phyloP scores from a whole-genome alignment of 2,113 vertebrate genomes.

The Petrocephalus microphthalmus region DNA sequence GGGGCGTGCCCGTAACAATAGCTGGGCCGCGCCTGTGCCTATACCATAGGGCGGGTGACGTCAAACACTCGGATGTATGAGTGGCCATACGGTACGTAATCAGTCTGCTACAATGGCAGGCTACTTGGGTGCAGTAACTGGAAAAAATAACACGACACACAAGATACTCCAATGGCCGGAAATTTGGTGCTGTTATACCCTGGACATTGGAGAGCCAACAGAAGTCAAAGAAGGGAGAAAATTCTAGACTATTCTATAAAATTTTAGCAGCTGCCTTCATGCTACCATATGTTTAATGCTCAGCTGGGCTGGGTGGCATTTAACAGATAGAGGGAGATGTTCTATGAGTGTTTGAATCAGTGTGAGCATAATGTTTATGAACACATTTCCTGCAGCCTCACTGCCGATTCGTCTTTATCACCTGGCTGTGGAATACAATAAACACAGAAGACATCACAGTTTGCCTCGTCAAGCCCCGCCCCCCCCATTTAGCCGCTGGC shows the following conservation, averaged over 20 bases:
- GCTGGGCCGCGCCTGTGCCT: neutral
- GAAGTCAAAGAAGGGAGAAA: neutral
- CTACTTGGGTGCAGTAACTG: neutral
- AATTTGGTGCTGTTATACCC: neutral
- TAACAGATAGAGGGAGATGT: slow-evolving; percentile 57
- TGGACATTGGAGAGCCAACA: neutral
- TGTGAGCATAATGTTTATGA: slow-evolving; percentile 59
- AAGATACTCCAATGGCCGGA: neutral
- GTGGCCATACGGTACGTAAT: neutral
- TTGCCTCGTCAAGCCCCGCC: neutral
- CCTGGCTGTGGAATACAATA: slow-evolving; percentile 54
- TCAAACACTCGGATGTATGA: neutral
- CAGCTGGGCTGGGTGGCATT: neutral
- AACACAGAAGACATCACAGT: slow-evolving; percentile 37
- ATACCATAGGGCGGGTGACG: neutral
- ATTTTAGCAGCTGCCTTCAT: neutral
- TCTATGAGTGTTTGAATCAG: slow-evolving; percentile 61
- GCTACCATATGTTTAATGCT: neutral
- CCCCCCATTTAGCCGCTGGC: neutral
- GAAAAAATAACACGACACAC: neutral
- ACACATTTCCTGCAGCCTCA: slow-evolving; percentile 58
- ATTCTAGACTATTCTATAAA: neutral
- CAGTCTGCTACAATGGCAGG: neutral
- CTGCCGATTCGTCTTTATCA: slow-evolving; percentile 52
- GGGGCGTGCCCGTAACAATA: neutral